These are phyloP conservation scores for Pagrus major DNA, from an alignment of 2,113 vertebrate genomes.

Conservation along the genomic window DNA sequence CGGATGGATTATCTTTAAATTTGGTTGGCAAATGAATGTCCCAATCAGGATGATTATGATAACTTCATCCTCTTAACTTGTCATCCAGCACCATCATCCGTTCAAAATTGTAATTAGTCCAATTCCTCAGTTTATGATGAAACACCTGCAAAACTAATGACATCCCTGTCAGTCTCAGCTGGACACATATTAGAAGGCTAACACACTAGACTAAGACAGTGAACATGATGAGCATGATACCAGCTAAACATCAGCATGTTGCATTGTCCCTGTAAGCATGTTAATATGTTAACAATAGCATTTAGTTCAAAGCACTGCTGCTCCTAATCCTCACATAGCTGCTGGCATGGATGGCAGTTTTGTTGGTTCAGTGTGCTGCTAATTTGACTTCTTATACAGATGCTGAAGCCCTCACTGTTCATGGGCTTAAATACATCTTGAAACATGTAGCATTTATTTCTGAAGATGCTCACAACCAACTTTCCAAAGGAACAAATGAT, in stretches of 20 bases:
- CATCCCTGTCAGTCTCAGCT: neutral
- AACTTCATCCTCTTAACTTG: neutral
- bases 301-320: too few species aligned
- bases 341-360: too few species aligned
- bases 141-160: neutral
- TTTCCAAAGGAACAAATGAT: too few species aligned
- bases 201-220: neutral
- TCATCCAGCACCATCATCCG: too few species aligned
- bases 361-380: too few species aligned
- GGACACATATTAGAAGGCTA: neutral
- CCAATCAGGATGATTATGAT: neutral
- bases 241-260: neutral
- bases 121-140: neutral
- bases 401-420: too few species aligned
- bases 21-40: neutral
- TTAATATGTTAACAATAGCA: neutral
- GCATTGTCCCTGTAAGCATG: neutral
- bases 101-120: neutral
- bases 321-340: too few species aligned
- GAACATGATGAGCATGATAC: neutral
- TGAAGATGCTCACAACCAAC: neutral
- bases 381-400: too few species aligned
- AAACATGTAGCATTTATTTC: neutral
- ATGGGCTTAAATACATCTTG: neutral
- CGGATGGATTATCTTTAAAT: neutral